Evolutionary conservation across 2,113 vertebrate species (phyloP).

Genomic region (Chloropsis cyanopogon): DNA sequence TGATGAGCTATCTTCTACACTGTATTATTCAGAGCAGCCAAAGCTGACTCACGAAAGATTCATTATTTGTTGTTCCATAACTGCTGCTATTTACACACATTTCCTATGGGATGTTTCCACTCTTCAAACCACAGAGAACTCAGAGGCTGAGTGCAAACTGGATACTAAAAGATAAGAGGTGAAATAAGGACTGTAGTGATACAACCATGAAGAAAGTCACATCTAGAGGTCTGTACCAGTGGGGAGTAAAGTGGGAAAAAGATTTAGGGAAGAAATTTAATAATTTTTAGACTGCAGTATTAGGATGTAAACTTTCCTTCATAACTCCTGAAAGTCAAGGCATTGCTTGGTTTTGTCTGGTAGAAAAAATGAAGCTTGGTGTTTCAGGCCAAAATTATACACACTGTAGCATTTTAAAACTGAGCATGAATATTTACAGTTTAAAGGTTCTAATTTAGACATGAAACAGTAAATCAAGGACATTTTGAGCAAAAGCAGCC

Average conservation of each 20-base stretch:
- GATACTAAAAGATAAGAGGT: slow-evolving; percentile 4
- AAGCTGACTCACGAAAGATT: slow-evolving; percentile 49
- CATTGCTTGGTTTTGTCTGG: background rate
- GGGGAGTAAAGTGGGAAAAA: background rate
- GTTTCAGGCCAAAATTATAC: slow-evolving; percentile 30
- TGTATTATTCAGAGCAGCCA: background rate
- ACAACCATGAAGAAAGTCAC: background rate
- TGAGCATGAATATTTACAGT: slow-evolving; percentile 49
- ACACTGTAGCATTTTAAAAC: slow-evolving; percentile 10
- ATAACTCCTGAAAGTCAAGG: background rate
- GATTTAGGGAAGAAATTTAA: background rate
- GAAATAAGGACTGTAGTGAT: slow-evolving; percentile 2
- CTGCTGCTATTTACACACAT: slow-evolving; percentile 53
- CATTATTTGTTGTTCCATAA: slow-evolving; percentile 59
- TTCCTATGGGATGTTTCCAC: slow-evolving; percentile 40
- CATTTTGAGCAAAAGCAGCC: slow-evolving; percentile 20
- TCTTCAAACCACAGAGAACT: slow-evolving; percentile 8
- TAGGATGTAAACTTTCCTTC: background rate
- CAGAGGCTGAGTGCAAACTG: background rate
- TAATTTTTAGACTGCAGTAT: background rate
- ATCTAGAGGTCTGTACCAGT: background rate
- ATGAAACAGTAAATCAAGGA: slow-evolving; percentile 49
- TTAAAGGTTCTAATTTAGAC: slow-evolving; percentile 50
- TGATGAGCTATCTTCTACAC: background rate
- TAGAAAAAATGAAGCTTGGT: slow-evolving; percentile 25